Evolutionary conservation across 2,113 vertebrate genomes (phyloP).

Genomic region (Gadus chalcogrammus): DNA sequence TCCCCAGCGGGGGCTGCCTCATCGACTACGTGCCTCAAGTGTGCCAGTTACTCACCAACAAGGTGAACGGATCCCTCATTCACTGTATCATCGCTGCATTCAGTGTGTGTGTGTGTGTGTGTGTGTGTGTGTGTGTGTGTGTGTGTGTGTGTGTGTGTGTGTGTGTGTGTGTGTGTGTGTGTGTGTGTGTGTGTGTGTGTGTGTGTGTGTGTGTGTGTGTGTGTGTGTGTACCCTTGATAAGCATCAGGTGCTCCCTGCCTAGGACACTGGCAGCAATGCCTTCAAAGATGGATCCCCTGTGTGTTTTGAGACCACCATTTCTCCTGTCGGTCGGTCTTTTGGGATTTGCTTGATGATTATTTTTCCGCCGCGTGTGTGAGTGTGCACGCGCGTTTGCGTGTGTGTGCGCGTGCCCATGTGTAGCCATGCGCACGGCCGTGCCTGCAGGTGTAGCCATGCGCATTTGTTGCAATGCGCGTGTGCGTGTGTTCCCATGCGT

Average conservation of each 20-base stretch:
- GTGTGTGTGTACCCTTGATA: not conserved
- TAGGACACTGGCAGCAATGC: not conserved
- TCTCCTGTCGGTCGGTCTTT: too few relatives aligned
- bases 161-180: constrained; percentile 40
- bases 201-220: constrained; percentile 36
- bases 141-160: constrained; percentile 15
- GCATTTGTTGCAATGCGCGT: not conserved
- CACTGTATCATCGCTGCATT: not conserved
- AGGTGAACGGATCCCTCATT: constrained; percentile 70
- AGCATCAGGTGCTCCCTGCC: not conserved
- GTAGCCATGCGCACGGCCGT: not conserved
- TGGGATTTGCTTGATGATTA: not conserved
- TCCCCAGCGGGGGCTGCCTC: constrained; percentile 94
- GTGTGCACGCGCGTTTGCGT: not conserved
- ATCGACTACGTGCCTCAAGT: constrained; percentile 99
- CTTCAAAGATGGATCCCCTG: not conserved
- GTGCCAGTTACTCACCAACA: constrained; percentile 95
- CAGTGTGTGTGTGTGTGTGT: not conserved
- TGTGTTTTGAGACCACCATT: not conserved
- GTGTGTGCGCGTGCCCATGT: not conserved
- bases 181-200: constrained; percentile 23
- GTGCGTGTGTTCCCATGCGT: not conserved
- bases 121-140: not conserved
- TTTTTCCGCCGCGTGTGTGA: not conserved
- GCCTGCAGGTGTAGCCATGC: not conserved